Evolutionary conservation across 2,888 invertebrate genomes (phyloP).

Genomic region (Leptopterna dolabrata): DNA sequence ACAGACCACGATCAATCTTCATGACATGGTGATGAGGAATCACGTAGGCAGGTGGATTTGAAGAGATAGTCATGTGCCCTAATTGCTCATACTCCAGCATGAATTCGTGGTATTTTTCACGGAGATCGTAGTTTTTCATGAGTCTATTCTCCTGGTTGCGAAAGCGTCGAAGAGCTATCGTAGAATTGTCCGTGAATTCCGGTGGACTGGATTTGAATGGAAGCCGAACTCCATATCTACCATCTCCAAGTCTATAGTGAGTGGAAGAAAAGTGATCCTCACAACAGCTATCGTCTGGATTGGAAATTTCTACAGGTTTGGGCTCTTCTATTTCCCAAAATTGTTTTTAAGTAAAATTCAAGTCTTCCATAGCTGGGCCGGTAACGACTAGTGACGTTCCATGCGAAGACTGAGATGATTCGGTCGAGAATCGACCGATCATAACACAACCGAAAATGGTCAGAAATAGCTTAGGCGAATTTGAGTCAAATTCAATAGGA

Average conservation of each 20-base stretch:
- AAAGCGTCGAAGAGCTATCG: not conserved
- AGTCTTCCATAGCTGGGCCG: not conserved
- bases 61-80: not conserved
- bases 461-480: too few relatives aligned
- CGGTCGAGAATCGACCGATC: too few relatives aligned
- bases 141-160: not conserved
- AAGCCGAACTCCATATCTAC: too few relatives aligned
- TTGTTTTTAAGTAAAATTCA: not conserved
- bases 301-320: not conserved
- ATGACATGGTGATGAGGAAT: slow-evolving; percentile 17
- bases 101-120: too few relatives aligned
- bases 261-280: too few relatives aligned
- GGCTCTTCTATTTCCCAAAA: slow-evolving; percentile 36
- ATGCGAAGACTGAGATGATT: too few relatives aligned
- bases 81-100: too few relatives aligned
- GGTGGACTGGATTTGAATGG: too few relatives aligned
- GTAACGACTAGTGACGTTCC: not conserved
- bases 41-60: not conserved
- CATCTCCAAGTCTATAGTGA: too few relatives aligned
- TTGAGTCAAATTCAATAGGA: too few relatives aligned
- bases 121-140: not conserved
- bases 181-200: too few relatives aligned
- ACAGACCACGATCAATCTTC: not conserved
- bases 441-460: too few relatives aligned
- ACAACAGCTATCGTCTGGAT: slow-evolving; percentile 12